Conservation (phyloP, 1,140 invertebrate genomes). For the Tetraneura akinire region DNA sequence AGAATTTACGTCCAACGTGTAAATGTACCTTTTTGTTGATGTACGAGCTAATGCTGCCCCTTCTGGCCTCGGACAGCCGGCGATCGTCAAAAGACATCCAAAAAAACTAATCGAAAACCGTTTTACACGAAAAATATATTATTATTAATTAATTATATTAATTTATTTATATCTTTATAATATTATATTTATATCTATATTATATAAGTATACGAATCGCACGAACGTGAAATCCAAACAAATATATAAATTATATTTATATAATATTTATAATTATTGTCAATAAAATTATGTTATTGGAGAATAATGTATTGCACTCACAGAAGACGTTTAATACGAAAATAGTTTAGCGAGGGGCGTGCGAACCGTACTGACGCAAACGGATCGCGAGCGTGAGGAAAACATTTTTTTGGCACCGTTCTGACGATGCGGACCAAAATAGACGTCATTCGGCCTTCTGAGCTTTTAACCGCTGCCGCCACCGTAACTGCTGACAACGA, state of each 20-base stretch:
- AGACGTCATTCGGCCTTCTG: slow-evolving; percentile 44
- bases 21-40: slow-evolving; percentile 48
- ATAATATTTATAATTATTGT: no score
- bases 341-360: slow-evolving; percentile 46
- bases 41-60: slow-evolving; percentile 32
- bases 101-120: slow-evolving; percentile 4
- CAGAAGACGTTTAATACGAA: slow-evolving; percentile 14
- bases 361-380: slow-evolving; percentile 40
- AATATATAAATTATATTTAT: no score
- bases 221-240: background rate
- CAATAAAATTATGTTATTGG: no score
- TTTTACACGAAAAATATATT: background rate
- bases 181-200: no score
- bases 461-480: background rate
- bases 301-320: slow-evolving; percentile 21
- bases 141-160: background rate
- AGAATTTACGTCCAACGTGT: no score
- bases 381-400: slow-evolving; percentile 9
- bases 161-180: no score
- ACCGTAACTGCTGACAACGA: background rate
- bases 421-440: slow-evolving; percentile 41
- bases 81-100: slow-evolving; percentile 47
- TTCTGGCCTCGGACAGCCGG: slow-evolving; percentile 40
- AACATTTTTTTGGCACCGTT: slow-evolving; percentile 46
- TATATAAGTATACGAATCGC: background rate